Evolutionary conservation across 2,797 vertebrate genomes (phyloP).

Genomic region (Eupleurogrammus muticus): DNA sequence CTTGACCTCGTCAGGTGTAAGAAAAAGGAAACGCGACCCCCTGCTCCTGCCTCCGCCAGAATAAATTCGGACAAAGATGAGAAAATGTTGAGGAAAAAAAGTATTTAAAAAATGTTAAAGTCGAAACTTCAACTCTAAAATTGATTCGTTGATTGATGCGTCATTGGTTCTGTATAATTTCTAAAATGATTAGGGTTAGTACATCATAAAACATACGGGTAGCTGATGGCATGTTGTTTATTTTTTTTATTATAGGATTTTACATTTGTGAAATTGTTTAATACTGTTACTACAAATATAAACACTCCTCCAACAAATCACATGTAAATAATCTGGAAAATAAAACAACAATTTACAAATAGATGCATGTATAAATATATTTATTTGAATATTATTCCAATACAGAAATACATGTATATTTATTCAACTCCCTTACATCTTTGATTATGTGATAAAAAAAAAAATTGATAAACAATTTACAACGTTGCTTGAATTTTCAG

Average conservation of each 20-base stretch:
- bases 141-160: no score
- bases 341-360: constrained; percentile 26
- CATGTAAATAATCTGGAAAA: neutral
- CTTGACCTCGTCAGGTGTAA: constrained; percentile 1
- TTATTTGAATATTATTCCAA: constrained; percentile 53
- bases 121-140: no score
- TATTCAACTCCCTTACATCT: constrained; percentile 23
- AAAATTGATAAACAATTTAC: constrained; percentile 5
- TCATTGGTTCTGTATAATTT: no score
- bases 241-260: no score
- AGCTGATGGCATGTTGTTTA: no score
- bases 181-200: no score
- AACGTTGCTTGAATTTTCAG: neutral
- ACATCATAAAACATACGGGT: no score
- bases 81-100: no score
- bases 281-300: no score
- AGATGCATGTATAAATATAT: constrained; percentile 48
- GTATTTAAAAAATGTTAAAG: no score
- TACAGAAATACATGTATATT: constrained; percentile 37
- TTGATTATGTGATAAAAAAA: neutral
- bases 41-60: constrained; percentile 22
- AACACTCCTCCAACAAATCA: neutral
- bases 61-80: neutral
- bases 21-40: constrained; percentile 29
- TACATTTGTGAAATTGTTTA: no score